Conservation (phyloP, 2,888 invertebrate genomes). For the Dolichomitus sp. region DNA sequence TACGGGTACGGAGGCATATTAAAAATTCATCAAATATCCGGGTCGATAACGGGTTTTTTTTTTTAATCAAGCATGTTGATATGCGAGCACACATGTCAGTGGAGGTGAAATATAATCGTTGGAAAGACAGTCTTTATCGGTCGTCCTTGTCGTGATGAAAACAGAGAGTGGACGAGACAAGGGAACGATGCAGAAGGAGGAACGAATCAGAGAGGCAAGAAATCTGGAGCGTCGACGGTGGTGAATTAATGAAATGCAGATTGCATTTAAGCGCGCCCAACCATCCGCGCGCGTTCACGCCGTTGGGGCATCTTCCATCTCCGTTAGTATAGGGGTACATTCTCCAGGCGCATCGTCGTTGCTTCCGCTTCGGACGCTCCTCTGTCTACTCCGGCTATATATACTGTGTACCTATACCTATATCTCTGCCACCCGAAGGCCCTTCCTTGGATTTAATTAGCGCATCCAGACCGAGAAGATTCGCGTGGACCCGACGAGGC, state of each 20-base stretch:
- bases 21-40: background rate
- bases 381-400: conserved; percentile 33
- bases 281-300: conserved; percentile 70
- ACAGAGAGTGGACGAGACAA: conserved; percentile 34
- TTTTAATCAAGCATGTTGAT: background rate
- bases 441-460: conserved; percentile 82
- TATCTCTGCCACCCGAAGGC: conserved; percentile 69
- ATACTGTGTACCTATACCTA: conserved; percentile 35
- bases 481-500: conserved; percentile 69
- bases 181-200: conserved; percentile 41
- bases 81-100: background rate
- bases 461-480: conserved; percentile 79
- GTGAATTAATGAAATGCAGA: conserved; percentile 83
- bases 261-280: conserved; percentile 80
- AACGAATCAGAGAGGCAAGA: conserved; percentile 52
- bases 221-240: conserved; percentile 72
- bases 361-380: conserved; percentile 73
- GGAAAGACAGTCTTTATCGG: background rate
- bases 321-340: conserved; percentile 69
- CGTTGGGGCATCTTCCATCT: conserved; percentile 69
- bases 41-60: background rate
- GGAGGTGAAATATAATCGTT: conserved; percentile 6
- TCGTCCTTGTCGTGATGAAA: conserved; percentile 28
- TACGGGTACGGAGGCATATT: background rate
- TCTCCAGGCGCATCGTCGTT: conserved; percentile 75